Percentiles rank a stretch among this genome's conserved stretches.
Evolutionary conservation across 2,888 invertebrate genomes (phyloP).

Genomic region (Germaria angustata): DNA sequence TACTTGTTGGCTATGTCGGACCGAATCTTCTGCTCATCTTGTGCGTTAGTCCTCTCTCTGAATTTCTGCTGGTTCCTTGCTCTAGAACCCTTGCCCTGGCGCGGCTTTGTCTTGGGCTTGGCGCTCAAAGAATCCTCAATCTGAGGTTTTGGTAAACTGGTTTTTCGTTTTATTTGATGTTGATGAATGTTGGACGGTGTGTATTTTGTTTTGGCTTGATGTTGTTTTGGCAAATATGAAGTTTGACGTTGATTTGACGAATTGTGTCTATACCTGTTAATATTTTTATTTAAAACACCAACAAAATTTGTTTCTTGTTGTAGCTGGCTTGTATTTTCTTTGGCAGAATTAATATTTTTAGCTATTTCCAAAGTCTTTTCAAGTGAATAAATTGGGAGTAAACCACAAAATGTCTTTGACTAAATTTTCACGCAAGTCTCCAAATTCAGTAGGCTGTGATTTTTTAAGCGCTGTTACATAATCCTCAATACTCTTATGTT

Average conservation of each 20-base stretch:
- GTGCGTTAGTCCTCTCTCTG: no score
- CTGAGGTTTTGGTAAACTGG: no score
- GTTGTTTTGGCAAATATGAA: neutral
- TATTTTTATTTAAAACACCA: no score
- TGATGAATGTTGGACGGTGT: neutral
- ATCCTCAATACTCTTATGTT: slow-evolving; percentile 6
- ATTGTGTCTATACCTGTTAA: no score
- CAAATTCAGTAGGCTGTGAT: slow-evolving; percentile 14
- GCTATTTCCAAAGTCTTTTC: neutral
- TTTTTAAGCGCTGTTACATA: slow-evolving; percentile 14
- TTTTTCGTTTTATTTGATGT: no score
- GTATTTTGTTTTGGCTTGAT: neutral
- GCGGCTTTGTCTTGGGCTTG: no score
- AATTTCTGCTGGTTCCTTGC: no score
- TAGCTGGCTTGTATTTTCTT: slow-evolving; percentile 3
- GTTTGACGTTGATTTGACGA: neutral
- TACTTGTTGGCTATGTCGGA: no score
- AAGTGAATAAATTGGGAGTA: neutral
- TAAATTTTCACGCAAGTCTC: neutral
- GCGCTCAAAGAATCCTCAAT: no score
- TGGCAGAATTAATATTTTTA: slow-evolving; percentile 8
- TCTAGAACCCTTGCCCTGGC: no score
- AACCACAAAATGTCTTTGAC: slow-evolving; percentile 15
- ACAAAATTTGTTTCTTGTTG: no score
- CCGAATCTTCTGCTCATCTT: no score